Conservation (phyloP, 2,888 invertebrate species). For the Adelphocoris suturalis region DNA sequence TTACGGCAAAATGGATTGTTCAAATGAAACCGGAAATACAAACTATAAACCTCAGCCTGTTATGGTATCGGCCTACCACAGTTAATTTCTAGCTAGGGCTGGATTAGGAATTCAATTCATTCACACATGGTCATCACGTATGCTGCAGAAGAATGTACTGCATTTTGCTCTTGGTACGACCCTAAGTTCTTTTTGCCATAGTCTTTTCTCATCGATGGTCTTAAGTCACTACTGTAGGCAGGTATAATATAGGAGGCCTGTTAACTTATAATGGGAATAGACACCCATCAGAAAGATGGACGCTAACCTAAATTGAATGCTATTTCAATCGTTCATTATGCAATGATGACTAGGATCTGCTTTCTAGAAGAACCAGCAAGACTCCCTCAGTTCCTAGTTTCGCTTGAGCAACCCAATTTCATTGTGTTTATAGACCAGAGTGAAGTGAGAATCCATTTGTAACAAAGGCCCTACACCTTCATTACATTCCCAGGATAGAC, state of each 20-base stretch:
- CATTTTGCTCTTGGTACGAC: background rate
- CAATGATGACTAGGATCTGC: too few species aligned
- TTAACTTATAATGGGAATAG: too few species aligned
- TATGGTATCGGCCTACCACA: too few species aligned
- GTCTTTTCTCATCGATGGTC: too few species aligned
- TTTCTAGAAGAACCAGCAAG: background rate
- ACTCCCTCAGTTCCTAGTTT: background rate
- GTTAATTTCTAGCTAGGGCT: too few species aligned
- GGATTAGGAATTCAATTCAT: too few species aligned
- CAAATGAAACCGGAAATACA: too few species aligned
- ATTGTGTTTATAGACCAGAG: slow-evolving; percentile 12
- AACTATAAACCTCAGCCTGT: too few species aligned
- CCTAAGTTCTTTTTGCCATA: background rate
- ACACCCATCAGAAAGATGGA: too few species aligned
- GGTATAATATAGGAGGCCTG: too few species aligned
- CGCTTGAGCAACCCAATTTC: background rate
- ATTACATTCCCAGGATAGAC: slow-evolving; percentile 5
- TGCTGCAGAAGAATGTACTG: background rate
- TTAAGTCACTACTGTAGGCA: too few species aligned
- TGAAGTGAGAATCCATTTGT: background rate
- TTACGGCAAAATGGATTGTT: background rate
- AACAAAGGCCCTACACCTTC: slow-evolving; percentile 32
- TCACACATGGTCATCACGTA: too few species aligned
- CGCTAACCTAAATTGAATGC: background rate
- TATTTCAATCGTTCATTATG: background rate